A percentile compares a stretch with the other conserved stretches of the same genome.
phyloP scores from a whole-genome alignment of 1,140 invertebrate genomes.

The Augochlora pura region DNA sequence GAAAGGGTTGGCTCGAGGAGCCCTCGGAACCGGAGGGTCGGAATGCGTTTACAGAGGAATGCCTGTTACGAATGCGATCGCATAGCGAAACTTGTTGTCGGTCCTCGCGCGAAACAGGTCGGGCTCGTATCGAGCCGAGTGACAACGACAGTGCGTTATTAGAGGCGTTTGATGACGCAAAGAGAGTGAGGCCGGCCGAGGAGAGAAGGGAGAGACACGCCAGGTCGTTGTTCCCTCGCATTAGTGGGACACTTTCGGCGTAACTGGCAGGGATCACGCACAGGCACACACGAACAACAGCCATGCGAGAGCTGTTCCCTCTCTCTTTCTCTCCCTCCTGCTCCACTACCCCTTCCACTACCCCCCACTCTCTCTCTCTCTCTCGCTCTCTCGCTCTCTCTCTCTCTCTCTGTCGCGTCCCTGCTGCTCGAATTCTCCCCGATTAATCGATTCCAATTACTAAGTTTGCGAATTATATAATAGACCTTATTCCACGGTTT shows the following conservation, averaged over 20 bases:
- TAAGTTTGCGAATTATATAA: slow-evolving; percentile 46
- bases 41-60: slow-evolving; percentile 19
- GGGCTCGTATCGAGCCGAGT: slow-evolving; percentile 59
- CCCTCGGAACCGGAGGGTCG: neutral
- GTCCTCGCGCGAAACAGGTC: slow-evolving; percentile 55
- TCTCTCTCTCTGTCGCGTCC: neutral
- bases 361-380: neutral
- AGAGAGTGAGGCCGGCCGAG: slow-evolving; percentile 49
- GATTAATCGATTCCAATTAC: slow-evolving; percentile 56
- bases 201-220: slow-evolving; percentile 50
- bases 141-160: slow-evolving; percentile 58
- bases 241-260: slow-evolving; percentile 73
- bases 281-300: slow-evolving; percentile 17
- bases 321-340: slow-evolving; percentile 10
- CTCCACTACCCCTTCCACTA: neutral
- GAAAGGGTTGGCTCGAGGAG: neutral
- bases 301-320: neutral
- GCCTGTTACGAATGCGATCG: slow-evolving; percentile 45
- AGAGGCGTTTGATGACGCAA: slow-evolving; percentile 65
- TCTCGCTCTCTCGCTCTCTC: slow-evolving; percentile 4
- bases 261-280: slow-evolving; percentile 62
- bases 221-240: slow-evolving; percentile 67
- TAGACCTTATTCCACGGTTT: neutral
- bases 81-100: slow-evolving; percentile 61
- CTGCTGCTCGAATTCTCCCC: slow-evolving; percentile 29